phyloP scores from a whole-genome alignment of 2,113 vertebrate species.

The Potamarius usumacintae region DNA sequence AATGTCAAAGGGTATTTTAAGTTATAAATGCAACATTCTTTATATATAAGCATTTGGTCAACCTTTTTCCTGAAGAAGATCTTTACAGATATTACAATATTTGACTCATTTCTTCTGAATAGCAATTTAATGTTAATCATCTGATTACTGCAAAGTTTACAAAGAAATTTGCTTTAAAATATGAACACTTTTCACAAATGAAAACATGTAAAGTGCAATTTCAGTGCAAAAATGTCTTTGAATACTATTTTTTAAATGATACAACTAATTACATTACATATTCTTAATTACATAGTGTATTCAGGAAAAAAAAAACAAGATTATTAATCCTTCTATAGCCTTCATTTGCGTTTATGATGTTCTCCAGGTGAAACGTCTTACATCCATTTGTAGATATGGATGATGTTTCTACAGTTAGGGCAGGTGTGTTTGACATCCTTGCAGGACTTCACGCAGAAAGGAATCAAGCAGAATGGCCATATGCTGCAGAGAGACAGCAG shows the following conservation, averaged over 20 bases:
- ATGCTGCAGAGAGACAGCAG: conserved; percentile 64
- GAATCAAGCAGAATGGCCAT: conserved; percentile 82
- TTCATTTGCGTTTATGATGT: neutral
- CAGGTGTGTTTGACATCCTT: conserved; percentile 87
- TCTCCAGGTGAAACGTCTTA: conserved; percentile 42
- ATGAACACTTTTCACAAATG: neutral
- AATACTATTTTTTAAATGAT: neutral
- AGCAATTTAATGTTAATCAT: neutral
- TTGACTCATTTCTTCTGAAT: neutral
- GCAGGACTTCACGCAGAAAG: conserved; percentile 79
- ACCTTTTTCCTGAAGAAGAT: no score
- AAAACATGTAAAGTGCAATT: neutral
- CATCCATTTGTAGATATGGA: conserved; percentile 76
- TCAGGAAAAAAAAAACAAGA: no score
- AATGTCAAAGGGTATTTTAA: no score
- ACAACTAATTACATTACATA: neutral
- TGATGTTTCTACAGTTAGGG: conserved; percentile 68
- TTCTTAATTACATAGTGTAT: neutral
- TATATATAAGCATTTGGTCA: no score
- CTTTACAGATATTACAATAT: no score
- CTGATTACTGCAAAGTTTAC: neutral
- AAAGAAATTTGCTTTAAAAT: neutral
- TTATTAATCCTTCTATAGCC: neutral
- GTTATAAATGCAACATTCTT: no score
- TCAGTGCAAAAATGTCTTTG: neutral